phyloP scores from a whole-genome alignment of 2,113 vertebrate genomes.

The Ursus arctos region DNA sequence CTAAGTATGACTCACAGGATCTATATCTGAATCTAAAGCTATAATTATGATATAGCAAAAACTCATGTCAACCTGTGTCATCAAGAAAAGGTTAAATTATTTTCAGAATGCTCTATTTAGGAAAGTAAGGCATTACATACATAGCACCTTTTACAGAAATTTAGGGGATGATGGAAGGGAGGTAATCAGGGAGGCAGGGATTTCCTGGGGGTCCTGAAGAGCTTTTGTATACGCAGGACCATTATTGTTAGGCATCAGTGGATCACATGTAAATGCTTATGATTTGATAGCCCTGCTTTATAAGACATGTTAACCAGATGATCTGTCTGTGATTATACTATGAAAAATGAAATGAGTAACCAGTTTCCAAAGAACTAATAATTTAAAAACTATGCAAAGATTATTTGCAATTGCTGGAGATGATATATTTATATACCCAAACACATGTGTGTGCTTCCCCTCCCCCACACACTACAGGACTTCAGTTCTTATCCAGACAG shows the following conservation, averaged over 20 bases:
- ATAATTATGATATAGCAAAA: not conserved
- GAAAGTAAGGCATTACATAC: not conserved
- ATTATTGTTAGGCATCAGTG: not conserved
- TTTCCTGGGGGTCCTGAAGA: not conserved
- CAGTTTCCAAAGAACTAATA: not conserved
- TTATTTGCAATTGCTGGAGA: not conserved
- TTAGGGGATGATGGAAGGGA: not conserved
- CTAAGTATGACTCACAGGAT: not conserved
- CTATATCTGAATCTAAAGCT: not conserved
- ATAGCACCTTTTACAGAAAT: not conserved
- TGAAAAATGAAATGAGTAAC: not conserved
- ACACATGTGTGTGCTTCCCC: not conserved
- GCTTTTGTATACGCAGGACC: not conserved
- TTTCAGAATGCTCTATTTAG: not conserved
- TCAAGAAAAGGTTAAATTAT: constrained; percentile 15
- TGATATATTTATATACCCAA: not conserved
- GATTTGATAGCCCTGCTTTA: not conserved
- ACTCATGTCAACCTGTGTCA: not conserved
- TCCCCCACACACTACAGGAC: not conserved
- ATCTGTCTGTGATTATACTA: not conserved
- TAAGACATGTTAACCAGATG: not conserved
- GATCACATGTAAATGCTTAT: not conserved
- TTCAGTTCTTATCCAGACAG: not conserved
- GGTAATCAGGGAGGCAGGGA: not conserved
- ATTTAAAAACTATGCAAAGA: not conserved